These are phyloP conservation scores for Luperina nickerlii DNA, from an alignment of 2,888 invertebrate genomes.

Conservation along the genomic window DNA sequence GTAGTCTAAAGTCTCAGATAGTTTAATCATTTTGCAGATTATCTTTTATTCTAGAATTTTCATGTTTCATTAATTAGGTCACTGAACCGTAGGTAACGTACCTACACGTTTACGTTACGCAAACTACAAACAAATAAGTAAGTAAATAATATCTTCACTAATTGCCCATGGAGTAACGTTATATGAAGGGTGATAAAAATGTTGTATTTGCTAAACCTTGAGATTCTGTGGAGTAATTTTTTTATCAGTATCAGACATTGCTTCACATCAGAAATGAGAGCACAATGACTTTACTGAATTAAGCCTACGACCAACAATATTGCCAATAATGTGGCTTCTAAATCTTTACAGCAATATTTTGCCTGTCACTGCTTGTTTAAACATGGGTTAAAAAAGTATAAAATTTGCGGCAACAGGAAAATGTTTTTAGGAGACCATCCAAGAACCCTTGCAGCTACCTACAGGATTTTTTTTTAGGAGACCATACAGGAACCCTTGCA, in stretches of 20 bases:
- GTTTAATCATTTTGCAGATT: neutral
- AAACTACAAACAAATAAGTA: slow-evolving; percentile 1
- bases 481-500: too few species aligned
- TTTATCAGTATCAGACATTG: slow-evolving; percentile 47
- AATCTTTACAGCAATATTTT: neutral
- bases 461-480: too few species aligned
- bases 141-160: slow-evolving; percentile 11
- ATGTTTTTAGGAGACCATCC: too few species aligned
- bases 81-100: slow-evolving; percentile 11
- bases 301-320: slow-evolving; percentile 19
- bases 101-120: neutral
- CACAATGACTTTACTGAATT: slow-evolving; percentile 26
- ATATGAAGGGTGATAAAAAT: slow-evolving; percentile 37
- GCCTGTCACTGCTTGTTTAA: neutral
- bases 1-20: neutral
- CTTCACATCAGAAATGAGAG: slow-evolving; percentile 44
- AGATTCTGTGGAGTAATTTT: slow-evolving; percentile 6
- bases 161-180: slow-evolving; percentile 34
- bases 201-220: slow-evolving; percentile 50
- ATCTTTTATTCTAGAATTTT: neutral
- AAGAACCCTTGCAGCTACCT: too few species aligned
- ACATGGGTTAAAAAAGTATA: too few species aligned
- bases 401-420: too few species aligned
- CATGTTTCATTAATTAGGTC: slow-evolving; percentile 6
- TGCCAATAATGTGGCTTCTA: slow-evolving; percentile 27